These are phyloP conservation scores for Bubo scandiacus DNA, from an alignment of 2,113 vertebrate species.

Conservation along the genomic window DNA sequence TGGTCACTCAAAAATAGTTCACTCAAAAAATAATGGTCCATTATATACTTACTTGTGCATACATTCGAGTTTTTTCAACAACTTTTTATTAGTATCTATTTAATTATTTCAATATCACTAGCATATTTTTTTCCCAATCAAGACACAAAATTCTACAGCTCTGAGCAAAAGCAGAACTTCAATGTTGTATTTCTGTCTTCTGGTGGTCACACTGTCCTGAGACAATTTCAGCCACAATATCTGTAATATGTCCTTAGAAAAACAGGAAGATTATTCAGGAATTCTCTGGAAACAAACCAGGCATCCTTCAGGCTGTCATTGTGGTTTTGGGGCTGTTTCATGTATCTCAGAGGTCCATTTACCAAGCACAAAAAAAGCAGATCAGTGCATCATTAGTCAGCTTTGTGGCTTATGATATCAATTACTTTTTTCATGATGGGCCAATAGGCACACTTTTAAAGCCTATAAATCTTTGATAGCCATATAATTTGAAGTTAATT, in stretches of 20 bases:
- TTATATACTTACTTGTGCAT: background rate
- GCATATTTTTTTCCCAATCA: accelerated
- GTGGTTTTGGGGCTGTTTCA: background rate
- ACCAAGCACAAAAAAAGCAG: background rate
- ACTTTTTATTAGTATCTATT: background rate
- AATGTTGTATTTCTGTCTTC: background rate
- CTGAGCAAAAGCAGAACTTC: background rate
- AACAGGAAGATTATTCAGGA: background rate
- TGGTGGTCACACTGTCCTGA: background rate
- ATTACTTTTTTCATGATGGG: background rate
- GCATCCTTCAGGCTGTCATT: background rate
- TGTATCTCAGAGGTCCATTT: background rate
- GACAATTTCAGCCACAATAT: background rate
- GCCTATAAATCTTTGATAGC: background rate
- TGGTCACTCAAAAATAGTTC: background rate
- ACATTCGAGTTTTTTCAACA: background rate
- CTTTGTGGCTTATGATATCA: background rate
- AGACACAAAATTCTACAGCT: background rate
- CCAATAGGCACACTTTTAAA: background rate
- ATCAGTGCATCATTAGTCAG: background rate
- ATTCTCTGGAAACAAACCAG: background rate
- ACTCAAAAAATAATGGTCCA: background rate
- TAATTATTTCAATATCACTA: background rate
- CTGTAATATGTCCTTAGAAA: background rate
- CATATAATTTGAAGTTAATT: background rate